Evolutionary conservation across 1,140 invertebrate species (phyloP).

Genomic region (Diabrotica undecimpunctata): DNA sequence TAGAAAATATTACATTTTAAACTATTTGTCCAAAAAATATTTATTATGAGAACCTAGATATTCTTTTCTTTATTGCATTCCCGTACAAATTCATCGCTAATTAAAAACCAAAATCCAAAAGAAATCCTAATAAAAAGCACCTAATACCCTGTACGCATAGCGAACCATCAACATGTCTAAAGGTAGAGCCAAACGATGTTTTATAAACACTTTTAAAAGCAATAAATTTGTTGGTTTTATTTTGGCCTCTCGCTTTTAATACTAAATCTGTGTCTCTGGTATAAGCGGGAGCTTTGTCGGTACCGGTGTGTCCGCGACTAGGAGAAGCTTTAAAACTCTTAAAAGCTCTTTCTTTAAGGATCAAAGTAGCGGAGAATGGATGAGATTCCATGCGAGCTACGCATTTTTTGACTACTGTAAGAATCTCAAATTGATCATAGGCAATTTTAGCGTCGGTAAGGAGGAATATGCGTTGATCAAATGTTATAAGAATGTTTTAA

Average conservation of each 20-base stretch:
- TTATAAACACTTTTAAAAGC: slow-evolving; percentile 45
- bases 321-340: slow-evolving; percentile 20
- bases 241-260: slow-evolving; percentile 39
- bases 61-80: not conserved
- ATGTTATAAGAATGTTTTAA: too few relatives aligned
- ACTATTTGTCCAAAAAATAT: too few relatives aligned
- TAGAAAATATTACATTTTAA: too few relatives aligned
- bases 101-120: slow-evolving; percentile 1
- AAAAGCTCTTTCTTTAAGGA: slow-evolving; percentile 24
- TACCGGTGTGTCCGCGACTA: slow-evolving; percentile 26
- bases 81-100: not conserved
- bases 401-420: slow-evolving; percentile 48
- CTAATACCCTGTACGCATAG: slow-evolving; percentile 17
- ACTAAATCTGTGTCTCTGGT: slow-evolving; percentile 47
- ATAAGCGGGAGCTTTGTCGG: slow-evolving; percentile 43
- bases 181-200: slow-evolving; percentile 31
- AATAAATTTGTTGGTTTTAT: slow-evolving; percentile 45
- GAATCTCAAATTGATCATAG: slow-evolving; percentile 47
- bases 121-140: slow-evolving; percentile 1
- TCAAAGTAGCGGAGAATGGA: slow-evolving; percentile 26
- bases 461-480: not conserved
- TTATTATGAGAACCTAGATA: not conserved
- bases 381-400: slow-evolving; percentile 34
- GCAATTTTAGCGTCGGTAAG: slow-evolving; percentile 30
- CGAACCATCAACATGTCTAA: slow-evolving; percentile 37